phyloP scores from a whole-genome alignment of 2,113 vertebrate species.

The Paedocypris sp. region DNA sequence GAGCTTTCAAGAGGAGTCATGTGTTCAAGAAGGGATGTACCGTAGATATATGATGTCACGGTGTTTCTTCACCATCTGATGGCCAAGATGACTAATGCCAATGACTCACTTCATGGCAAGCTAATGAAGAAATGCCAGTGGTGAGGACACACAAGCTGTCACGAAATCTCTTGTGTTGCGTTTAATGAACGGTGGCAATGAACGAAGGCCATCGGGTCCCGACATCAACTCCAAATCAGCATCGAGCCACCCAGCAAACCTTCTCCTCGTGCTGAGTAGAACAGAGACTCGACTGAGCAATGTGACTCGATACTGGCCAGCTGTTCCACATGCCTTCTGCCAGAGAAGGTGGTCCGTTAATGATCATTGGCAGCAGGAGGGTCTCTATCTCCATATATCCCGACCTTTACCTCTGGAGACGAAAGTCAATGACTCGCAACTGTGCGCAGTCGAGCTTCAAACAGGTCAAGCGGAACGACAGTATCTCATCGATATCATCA shows the following conservation, averaged over 20 bases:
- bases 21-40: too few species aligned
- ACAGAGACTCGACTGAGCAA: not conserved
- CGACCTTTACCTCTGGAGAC: slow-evolving; percentile 36
- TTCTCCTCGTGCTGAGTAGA: not conserved
- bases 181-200: not conserved
- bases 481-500: slow-evolving; percentile 15
- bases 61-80: too few species aligned
- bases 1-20: too few species aligned
- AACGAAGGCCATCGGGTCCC: not conserved
- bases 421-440: slow-evolving; percentile 35
- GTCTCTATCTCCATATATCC: slow-evolving; percentile 15
- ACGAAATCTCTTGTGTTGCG: not conserved
- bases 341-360: slow-evolving; percentile 7
- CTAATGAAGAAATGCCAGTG: not conserved
- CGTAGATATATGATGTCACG: too few species aligned
- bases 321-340: slow-evolving; percentile 16
- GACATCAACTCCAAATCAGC: not conserved
- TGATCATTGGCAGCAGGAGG: slow-evolving; percentile 10
- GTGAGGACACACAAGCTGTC: not conserved
- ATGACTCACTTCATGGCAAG: not conserved
- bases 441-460: slow-evolving; percentile 25
- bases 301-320: slow-evolving; percentile 20
- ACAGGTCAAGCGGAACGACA: slow-evolving; percentile 10
- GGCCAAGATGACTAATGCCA: too few species aligned
- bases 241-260: not conserved